Base-by-base conservation (phyloP, 2,797 vertebrate species). In the Rhinoraja longicauda region DNA sequence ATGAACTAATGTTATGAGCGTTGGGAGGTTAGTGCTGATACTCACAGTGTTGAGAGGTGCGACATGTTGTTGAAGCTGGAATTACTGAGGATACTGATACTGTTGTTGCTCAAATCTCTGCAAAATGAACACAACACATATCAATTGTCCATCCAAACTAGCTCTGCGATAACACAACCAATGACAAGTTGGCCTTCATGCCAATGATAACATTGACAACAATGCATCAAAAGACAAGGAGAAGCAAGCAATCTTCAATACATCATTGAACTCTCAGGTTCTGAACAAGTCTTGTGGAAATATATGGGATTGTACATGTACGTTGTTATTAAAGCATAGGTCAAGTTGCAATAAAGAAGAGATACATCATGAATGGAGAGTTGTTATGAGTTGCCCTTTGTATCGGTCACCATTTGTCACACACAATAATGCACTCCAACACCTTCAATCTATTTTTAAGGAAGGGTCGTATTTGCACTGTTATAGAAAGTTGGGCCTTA, bases 21-120 rank as follows among this genome's bases (percentile, higher is more conserved):
- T 39, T 67, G 29, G 13, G 57, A 62, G 24, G 64, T n/a, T 72
- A 64, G 32, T 70, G 19, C 19, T 12, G 24, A 29, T 75, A 98
- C 98, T 98, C 94, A 99, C 99, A 99, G 97, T 0, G 98, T 99
- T 64, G 98, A 98, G 57, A 99, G 97, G 94, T 99, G 98, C 84
- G 97, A 98, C 98, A 99, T 98, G 96, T 99, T 99, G 96, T 94
- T 98, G 97, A 99, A 99, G 95, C 97, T 98, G 94, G 97, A 96
- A 10, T 97, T 97, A 93, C 96, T 96, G 96, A 99, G 94, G 0
- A 96, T 93, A 29, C 97, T 96, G 95, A 99, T 99, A 96, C 98
- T 99, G 97, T 99, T 99, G 97, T 99, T 99, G 96, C 99, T 99
- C 95, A 99, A 95, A 96, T 99, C 99, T 93, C 99, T 99, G 95